Percentiles rank a stretch among this genome's conserved stretches.
Evolutionary conservation across 2,797 vertebrate genomes (phyloP).

Genomic region (Sardinella longiceps): DNA sequence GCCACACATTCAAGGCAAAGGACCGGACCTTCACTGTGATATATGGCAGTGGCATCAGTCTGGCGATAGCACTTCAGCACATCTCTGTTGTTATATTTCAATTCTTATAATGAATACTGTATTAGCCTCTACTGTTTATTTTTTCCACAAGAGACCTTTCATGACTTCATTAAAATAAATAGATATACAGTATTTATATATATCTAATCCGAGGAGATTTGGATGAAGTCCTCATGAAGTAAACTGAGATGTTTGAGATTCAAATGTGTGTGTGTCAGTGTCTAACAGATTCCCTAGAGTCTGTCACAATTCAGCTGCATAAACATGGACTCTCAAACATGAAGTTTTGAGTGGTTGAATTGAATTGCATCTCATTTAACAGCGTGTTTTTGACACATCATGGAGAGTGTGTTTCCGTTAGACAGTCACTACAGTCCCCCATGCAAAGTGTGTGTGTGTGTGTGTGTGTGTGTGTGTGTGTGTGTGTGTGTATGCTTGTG

Average conservation of each 20-base stretch:
- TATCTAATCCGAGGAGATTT: background rate
- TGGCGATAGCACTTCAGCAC: background rate
- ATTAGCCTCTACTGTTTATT: background rate
- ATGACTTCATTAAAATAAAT: background rate
- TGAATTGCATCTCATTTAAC: background rate
- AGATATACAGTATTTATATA: too few species aligned
- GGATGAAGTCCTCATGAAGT: background rate
- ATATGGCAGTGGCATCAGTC: background rate
- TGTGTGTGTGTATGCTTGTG: background rate
- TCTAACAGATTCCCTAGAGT: too few species aligned
- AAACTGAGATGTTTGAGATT: background rate
- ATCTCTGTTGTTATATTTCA: background rate
- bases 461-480: background rate
- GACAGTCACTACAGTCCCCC: background rate
- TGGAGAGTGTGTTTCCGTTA: background rate
- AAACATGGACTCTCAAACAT: background rate
- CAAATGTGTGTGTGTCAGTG: background rate
- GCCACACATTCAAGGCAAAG: background rate
- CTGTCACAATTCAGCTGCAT: background rate
- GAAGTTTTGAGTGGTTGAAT: background rate
- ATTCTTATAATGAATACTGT: background rate
- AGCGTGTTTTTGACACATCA: background rate
- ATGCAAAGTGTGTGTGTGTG: background rate
- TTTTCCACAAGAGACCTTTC: background rate
- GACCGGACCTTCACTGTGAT: background rate